Conservation (phyloP, 2,113 vertebrate genomes). For the Pantherophis guttatus region DNA sequence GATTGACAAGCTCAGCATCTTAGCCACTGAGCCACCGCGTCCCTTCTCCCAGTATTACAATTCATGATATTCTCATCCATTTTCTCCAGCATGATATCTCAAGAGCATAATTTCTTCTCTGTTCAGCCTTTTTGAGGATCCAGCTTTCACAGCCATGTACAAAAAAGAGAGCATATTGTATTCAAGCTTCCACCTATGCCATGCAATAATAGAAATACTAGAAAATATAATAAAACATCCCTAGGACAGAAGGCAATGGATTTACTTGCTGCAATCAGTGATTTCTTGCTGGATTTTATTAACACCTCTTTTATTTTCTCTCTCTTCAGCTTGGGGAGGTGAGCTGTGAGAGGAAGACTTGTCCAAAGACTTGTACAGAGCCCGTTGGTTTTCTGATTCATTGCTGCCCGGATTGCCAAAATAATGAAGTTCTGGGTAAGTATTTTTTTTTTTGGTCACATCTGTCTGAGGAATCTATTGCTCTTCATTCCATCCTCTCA, state of each 20-base stretch:
- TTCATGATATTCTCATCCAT: neutral
- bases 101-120: neutral
- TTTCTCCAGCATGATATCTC: neutral
- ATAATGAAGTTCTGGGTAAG: conserved; percentile 31
- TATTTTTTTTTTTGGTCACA: neutral
- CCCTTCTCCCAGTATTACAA: neutral
- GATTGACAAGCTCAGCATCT: no score
- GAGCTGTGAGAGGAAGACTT: conserved; percentile 67
- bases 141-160: neutral
- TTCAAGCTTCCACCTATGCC: neutral
- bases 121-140: neutral
- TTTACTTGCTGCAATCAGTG: neutral
- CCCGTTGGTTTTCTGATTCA: neutral
- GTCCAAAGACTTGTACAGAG: conserved; percentile 53
- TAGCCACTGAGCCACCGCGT: no score
- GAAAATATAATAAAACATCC: neutral
- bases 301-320: neutral
- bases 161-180: neutral
- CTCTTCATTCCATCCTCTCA: neutral
- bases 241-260: neutral
- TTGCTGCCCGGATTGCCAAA: conserved; percentile 71
- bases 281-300: neutral
- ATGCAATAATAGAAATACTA: neutral
- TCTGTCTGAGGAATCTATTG: neutral
- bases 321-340: conserved; percentile 72